phyloP scores from a whole-genome alignment of 37 sponge, comb jelly and placozoan genomes.

The Ephydatia muelleri region DNA sequence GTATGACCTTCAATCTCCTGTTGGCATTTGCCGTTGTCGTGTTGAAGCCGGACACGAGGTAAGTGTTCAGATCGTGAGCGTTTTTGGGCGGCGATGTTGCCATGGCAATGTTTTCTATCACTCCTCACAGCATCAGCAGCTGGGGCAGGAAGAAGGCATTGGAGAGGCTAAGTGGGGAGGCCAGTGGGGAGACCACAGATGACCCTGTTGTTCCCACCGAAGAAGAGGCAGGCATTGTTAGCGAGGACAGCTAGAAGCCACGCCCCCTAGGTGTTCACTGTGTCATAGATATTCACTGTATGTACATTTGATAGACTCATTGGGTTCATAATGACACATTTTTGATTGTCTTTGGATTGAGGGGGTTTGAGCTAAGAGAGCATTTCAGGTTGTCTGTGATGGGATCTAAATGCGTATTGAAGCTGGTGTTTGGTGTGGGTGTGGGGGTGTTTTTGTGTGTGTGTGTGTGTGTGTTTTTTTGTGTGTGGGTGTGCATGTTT shows the following conservation, averaged over 20 bases:
- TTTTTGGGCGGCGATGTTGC: neutral
- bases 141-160: slow-evolving; percentile 58
- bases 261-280: neutral
- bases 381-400: too few relatives aligned
- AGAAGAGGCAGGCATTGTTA: neutral
- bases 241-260: neutral
- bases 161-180: slow-evolving; percentile 32
- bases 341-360: too few relatives aligned
- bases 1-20: slow-evolving; percentile 60
- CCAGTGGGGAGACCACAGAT: too few relatives aligned
- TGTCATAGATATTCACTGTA: neutral
- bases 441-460: too few relatives aligned
- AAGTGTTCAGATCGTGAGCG: neutral
- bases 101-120: neutral
- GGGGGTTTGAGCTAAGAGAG: too few relatives aligned
- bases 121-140: slow-evolving; percentile 21
- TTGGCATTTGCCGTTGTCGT: slow-evolving; percentile 20
- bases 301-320: neutral
- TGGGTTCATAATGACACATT: too few relatives aligned
- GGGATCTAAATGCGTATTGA: too few relatives aligned
- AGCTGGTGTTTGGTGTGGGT: too few relatives aligned
- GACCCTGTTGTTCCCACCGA: too few relatives aligned
- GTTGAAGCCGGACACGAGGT: slow-evolving; percentile 75
- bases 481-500: too few relatives aligned
- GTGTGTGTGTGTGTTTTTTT: too few relatives aligned